Conservation (phyloP, 92 coral and sea anemone species). For the Porites evermanni region DNA sequence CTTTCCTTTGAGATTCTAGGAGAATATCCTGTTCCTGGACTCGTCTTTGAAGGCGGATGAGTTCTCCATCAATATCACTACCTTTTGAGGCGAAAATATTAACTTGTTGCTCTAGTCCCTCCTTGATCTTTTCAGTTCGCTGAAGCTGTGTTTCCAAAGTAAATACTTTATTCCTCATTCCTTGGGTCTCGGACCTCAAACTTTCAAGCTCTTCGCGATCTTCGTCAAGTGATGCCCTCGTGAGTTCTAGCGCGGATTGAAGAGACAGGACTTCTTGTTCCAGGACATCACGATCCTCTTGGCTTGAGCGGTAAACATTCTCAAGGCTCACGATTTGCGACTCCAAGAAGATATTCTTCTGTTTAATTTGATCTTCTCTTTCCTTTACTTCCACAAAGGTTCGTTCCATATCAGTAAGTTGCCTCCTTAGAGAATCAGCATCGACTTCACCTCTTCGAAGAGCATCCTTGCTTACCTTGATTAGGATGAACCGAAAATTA, state of each 20-base stretch:
- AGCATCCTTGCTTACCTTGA: slow-evolving; percentile 44
- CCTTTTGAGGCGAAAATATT: slow-evolving; percentile 55
- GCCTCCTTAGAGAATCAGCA: slow-evolving; percentile 55
- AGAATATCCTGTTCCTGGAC: slow-evolving; percentile 74
- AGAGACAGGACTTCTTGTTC: slow-evolving; percentile 76
- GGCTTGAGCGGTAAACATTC: slow-evolving; percentile 64
- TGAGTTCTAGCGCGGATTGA: slow-evolving; percentile 69
- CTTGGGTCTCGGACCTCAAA: slow-evolving; percentile 65
- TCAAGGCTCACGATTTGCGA: slow-evolving; percentile 80
- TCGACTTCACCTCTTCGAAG: slow-evolving; percentile 61
- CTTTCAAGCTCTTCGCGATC: slow-evolving; percentile 66
- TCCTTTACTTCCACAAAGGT: slow-evolving; percentile 67
- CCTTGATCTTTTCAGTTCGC: slow-evolving; percentile 75
- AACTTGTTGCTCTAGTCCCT: slow-evolving; percentile 59
- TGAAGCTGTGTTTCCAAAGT: slow-evolving; percentile 75
- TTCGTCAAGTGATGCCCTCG: slow-evolving; percentile 71
- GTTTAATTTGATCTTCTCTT: slow-evolving; percentile 72
- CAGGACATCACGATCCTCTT: slow-evolving; percentile 68
- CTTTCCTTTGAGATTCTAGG: slow-evolving; percentile 71
- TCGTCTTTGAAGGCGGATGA: slow-evolving; percentile 62
- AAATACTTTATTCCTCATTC: slow-evolving; percentile 65
- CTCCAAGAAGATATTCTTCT: slow-evolving; percentile 69
- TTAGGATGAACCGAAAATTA: neutral
- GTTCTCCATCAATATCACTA: slow-evolving; percentile 59
- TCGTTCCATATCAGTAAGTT: slow-evolving; percentile 61